Evolutionary conservation across 2,113 vertebrate genomes (phyloP).

Genomic region (Psittacara wagleri): DNA sequence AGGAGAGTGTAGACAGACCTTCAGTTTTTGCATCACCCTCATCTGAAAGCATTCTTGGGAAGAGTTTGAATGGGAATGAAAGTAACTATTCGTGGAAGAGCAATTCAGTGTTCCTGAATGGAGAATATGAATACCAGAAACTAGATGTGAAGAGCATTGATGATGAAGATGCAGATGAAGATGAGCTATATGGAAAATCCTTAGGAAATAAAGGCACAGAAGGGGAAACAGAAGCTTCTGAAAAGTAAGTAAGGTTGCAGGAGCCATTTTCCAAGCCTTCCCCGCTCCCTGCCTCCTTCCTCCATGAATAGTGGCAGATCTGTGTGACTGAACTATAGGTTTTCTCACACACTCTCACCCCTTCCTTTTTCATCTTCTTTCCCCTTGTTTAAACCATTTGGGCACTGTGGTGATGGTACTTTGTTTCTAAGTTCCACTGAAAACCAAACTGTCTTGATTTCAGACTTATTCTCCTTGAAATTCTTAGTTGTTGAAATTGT

Average conservation of each 20-base stretch:
- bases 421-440: not conserved
- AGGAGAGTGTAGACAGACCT: slow-evolving; percentile 72
- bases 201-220: slow-evolving; percentile 24
- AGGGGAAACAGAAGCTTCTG: slow-evolving; percentile 35
- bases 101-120: slow-evolving; percentile 69
- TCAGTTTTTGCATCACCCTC: slow-evolving; percentile 50
- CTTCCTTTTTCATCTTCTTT: fast-evolving
- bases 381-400: not conserved
- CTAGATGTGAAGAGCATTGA: slow-evolving; percentile 82
- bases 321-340: not conserved
- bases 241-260: slow-evolving; percentile 69
- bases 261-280: not conserved
- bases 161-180: slow-evolving; percentile 77
- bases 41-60: slow-evolving; percentile 61
- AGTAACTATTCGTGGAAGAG: slow-evolving; percentile 66
- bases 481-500: not conserved
- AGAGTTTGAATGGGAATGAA: slow-evolving; percentile 60
- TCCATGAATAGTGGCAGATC: not conserved
- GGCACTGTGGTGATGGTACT: not conserved
- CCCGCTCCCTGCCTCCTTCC: not conserved
- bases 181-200: slow-evolving; percentile 8
- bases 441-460: not conserved
- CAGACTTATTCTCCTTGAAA: not conserved
- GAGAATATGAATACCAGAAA: slow-evolving; percentile 73
- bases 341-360: not conserved